These are phyloP conservation scores for Lacerta viridis DNA, from an alignment of 2,797 vertebrate genomes.

Conservation along the genomic window DNA sequence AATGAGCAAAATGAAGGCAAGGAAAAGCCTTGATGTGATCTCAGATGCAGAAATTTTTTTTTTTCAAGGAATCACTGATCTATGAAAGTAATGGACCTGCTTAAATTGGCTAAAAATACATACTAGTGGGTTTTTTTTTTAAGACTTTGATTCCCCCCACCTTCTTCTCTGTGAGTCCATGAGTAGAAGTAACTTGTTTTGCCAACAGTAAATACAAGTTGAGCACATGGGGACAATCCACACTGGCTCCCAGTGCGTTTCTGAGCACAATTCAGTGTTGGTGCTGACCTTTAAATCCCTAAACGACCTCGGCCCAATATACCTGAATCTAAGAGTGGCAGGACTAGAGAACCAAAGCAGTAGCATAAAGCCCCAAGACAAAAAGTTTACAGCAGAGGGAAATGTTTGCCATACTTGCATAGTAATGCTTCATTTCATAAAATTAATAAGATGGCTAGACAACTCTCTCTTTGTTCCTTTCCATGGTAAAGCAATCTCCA, in stretches of 20 bases:
- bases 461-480: constrained; percentile 49
- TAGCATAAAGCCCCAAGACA: not conserved
- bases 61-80: constrained; percentile 40
- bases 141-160: not conserved
- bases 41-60: constrained; percentile 19
- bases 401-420: constrained; percentile 4
- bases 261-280: too few species aligned
- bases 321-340: not conserved
- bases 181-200: too few species aligned
- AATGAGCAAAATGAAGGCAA: not conserved
- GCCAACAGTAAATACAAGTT: too few species aligned
- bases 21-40: constrained; percentile 47
- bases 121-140: not conserved
- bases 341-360: not conserved
- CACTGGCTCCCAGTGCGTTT: too few species aligned
- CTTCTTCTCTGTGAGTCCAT: not conserved
- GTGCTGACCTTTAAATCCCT: too few species aligned
- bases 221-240: too few species aligned
- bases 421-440: constrained; percentile 16
- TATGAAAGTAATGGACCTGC: constrained; percentile 23
- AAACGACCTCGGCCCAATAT: too few species aligned
- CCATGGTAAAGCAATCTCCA: not conserved
- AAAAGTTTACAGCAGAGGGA: not conserved
- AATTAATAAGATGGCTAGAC: constrained; percentile 50
- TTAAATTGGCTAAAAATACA: constrained; percentile 49